phyloP scores from a whole-genome alignment of 2,888 invertebrate genomes.

The Drosophila falleni region DNA sequence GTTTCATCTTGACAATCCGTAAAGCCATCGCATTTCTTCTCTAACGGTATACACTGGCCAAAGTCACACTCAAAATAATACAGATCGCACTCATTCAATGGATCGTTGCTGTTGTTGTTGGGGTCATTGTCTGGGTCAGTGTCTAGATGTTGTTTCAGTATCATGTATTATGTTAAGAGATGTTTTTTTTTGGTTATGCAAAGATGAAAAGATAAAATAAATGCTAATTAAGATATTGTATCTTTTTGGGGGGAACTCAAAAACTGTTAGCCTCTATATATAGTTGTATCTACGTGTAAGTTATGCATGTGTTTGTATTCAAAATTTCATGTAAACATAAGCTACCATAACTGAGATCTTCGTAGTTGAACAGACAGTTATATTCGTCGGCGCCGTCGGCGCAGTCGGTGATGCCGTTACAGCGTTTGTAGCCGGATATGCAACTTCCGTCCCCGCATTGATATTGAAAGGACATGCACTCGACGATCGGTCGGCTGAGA shows the following conservation, averaged over 20 bases:
- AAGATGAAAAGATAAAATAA: constrained; percentile 47
- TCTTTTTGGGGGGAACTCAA: neutral
- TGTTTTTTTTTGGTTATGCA: constrained; percentile 30
- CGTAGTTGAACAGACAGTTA: constrained; percentile 86
- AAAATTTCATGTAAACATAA: neutral
- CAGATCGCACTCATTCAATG: constrained; percentile 81
- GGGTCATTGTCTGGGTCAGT: constrained; percentile 52
- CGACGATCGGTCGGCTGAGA: constrained; percentile 77
- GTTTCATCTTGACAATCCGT: constrained; percentile 88
- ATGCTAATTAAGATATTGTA: constrained; percentile 18
- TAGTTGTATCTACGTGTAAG: neutral
- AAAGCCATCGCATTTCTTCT: constrained; percentile 87
- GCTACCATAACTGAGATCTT: constrained; percentile 83
- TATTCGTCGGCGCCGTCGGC: constrained; percentile 88
- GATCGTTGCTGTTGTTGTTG: constrained; percentile 52
- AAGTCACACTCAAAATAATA: constrained; percentile 85
- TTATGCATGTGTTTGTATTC: neutral
- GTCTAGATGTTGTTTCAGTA: constrained; percentile 43
- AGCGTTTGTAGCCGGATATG: constrained; percentile 87
- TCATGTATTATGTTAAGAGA: constrained; percentile 12
- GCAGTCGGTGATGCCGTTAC: constrained; percentile 87
- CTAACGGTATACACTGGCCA: constrained; percentile 85
- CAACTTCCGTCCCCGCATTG: constrained; percentile 89
- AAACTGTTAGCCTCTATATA: neutral
- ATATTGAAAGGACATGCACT: constrained; percentile 86